A percentile compares a stretch with the other conserved stretches of the same genome.
phyloP scores from a whole-genome alignment of 2,797 vertebrate genomes.

The Bradypodion ventrale region DNA sequence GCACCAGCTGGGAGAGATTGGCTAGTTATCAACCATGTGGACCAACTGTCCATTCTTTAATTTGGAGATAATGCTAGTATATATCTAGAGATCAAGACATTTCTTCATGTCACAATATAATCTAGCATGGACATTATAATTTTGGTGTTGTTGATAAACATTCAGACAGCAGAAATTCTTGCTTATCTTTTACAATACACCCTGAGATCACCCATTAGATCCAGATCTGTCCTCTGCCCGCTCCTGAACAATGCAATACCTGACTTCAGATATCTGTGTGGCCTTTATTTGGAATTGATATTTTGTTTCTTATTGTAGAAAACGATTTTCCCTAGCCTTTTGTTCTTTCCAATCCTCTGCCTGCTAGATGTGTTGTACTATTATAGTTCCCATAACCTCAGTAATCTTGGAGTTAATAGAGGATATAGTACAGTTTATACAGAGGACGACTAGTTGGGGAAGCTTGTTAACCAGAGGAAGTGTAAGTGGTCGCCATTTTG shows the following conservation, averaged over 20 bases:
- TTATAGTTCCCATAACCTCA: not conserved
- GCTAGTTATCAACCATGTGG: not conserved
- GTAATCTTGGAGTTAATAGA: not conserved
- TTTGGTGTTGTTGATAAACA: not conserved
- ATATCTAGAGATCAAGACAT: not conserved
- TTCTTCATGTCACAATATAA: not conserved
- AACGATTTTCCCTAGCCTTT: not conserved
- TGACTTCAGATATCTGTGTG: not conserved
- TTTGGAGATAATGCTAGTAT: not conserved
- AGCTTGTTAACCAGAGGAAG: not conserved
- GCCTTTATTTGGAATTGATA: not conserved
- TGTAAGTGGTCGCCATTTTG: not conserved
- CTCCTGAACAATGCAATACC: not conserved
- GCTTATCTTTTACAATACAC: not conserved
- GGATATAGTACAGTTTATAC: not conserved
- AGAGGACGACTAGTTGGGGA: not conserved
- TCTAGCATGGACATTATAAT: not conserved
- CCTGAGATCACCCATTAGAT: not conserved
- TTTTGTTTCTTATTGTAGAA: not conserved
- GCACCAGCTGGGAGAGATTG: not conserved
- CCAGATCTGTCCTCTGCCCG: not conserved
- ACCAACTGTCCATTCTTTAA: not conserved
- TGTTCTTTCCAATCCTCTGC: not conserved
- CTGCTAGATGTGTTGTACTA: not conserved
- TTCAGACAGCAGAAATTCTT: not conserved